Evolutionary conservation across 1,140 invertebrate genomes (phyloP), one percentile per base, ranked within the genome.

Genomic region (Megathymus violae): DNA sequence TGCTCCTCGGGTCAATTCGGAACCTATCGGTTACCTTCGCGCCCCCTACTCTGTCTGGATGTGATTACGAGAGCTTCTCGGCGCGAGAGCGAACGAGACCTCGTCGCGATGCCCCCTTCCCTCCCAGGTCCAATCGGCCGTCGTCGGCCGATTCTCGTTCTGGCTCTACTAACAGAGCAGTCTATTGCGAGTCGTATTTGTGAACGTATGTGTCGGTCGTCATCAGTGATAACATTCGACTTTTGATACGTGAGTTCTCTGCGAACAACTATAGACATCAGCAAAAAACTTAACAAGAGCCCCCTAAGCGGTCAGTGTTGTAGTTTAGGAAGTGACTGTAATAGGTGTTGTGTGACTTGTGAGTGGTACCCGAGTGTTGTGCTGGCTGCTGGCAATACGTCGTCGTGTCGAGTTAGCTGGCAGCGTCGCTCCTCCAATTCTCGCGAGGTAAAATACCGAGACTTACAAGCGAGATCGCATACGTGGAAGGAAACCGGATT

Each of bases 401-500:
- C 76, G 71, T 74, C 72, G 75, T 82, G 73, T 75, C 76, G 66
- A 69, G 62, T 76, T 76, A 76, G 76, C 76, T 83, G 85, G 80
- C 85, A 81, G 83, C 76, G 80, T 81, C 77, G 64, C 66, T 72
- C 77, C 80, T 82, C 76, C 78, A 76, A 76, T 76, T 85, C 80
- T 81, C 78, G 74, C 77, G 78, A 88, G 85, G 85, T 88, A 87
- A 31, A 85, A 86, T 80, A 78, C 70, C 69, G 74, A 79, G 73
- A 76, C 71, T 68, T 81, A 71, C 68, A 64, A 72, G 38, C 41
- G 31, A 52, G 48, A 63, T 54, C 61, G 61, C 74, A 78, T 85
- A 85, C 78, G 84, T 84, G 78, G 79, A 80, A 78, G 68, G 64
- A 82, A 82, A 87, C 81, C 82, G 78, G 79, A 82, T 80, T 67